phyloP scores from a whole-genome alignment of 2,797 vertebrate genomes.

The Hydrocynus forskahlii region DNA sequence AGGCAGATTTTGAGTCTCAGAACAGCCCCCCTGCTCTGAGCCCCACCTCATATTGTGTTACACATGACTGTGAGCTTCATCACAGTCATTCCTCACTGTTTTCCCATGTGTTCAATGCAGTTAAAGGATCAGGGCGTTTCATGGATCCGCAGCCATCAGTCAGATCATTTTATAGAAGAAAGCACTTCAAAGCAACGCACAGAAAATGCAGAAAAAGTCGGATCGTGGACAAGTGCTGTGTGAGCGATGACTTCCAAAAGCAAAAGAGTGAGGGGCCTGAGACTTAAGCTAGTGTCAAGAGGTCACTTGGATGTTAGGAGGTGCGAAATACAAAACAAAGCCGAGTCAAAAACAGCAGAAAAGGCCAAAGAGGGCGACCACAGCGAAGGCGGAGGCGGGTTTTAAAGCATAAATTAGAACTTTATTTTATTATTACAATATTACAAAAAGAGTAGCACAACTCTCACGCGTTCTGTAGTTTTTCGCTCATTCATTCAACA shows the following conservation, averaged over 20 bases:
- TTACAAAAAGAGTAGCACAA: constrained; percentile 99
- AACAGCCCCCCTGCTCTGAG: background rate
- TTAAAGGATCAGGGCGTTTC: constrained; percentile 14
- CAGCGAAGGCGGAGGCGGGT: constrained; percentile 21
- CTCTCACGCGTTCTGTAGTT: constrained; percentile 82
- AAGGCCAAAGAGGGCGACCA: background rate
- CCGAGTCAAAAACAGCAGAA: background rate
- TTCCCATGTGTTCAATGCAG: background rate
- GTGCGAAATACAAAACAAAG: background rate
- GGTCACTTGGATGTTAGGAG: background rate
- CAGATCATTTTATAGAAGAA: constrained; percentile 2
- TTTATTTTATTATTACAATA: constrained; percentile 92
- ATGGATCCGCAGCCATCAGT: constrained; percentile 24
- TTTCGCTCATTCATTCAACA: constrained; percentile 79
- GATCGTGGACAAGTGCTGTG: constrained; percentile 16
- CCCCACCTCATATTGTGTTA: background rate
- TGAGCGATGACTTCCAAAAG: background rate
- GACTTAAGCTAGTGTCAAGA: background rate
- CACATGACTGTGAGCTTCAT: background rate
- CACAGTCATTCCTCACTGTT: background rate
- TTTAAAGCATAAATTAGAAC: constrained; percentile 94
- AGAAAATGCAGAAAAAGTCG: background rate
- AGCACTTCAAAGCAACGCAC: constrained; percentile 9
- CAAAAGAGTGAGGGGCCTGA: background rate
- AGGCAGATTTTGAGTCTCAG: background rate